Conservation (phyloP, 37 sponge, comb jelly and placozoan species). For the Lycopodina hypogea region DNA sequence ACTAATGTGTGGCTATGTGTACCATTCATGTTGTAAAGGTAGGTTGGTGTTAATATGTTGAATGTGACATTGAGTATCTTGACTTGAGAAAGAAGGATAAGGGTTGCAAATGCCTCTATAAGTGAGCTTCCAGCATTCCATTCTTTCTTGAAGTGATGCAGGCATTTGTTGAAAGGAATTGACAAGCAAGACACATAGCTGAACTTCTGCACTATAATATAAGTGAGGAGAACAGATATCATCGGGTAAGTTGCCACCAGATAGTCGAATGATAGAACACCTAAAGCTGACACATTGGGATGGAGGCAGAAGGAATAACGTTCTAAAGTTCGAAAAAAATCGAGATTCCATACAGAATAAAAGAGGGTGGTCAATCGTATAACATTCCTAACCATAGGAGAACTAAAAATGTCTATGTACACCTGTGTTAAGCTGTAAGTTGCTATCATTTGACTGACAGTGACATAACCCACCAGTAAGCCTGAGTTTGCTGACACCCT, state of each 20-base stretch:
- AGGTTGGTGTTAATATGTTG: background rate
- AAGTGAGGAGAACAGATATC: conserved; percentile 1
- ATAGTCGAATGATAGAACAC: conserved; percentile 3
- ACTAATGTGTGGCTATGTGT: background rate
- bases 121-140: background rate
- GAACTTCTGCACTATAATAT: conserved; percentile 2
- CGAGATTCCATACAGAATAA: conserved; percentile 32
- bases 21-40: background rate
- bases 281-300: background rate
- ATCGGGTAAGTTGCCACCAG: conserved; percentile 16
- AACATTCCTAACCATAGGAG: background rate
- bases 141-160: background rate
- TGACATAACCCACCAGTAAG: background rate
- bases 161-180: conserved; percentile 7
- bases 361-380: background rate
- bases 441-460: background rate
- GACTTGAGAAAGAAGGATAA: conserved; percentile 3
- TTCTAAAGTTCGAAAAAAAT: conserved; percentile 21
- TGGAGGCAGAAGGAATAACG: conserved; percentile 9
- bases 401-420: background rate
- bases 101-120: conserved; percentile 7
- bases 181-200: background rate
- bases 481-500: conserved; percentile 21
- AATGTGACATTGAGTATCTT: conserved; percentile 4
- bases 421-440: background rate